These are phyloP conservation scores for Xiphias gladius DNA, from an alignment of 2,113 vertebrate genomes.

Conservation along the genomic window DNA sequence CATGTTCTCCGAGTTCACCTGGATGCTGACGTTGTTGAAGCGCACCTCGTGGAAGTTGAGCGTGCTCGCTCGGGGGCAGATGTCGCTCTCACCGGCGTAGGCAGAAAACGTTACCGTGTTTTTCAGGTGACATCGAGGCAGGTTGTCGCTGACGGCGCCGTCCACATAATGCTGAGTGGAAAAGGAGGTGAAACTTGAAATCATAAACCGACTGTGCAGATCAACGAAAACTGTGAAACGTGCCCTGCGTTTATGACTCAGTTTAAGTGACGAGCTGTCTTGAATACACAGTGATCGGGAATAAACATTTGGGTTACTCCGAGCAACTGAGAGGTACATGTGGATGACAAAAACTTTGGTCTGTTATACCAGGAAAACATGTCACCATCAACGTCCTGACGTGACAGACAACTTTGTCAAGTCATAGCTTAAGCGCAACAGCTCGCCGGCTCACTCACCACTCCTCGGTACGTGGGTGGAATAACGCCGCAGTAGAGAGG, in stretches of 20 bases:
- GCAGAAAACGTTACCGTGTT: conserved; percentile 90
- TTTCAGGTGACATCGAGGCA: conserved; percentile 80
- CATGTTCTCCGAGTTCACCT: conserved; percentile 74
- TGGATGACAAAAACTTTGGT: too few relatives aligned
- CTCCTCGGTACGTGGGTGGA: conserved; percentile 91
- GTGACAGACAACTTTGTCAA: too few relatives aligned
- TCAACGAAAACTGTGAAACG: too few relatives aligned
- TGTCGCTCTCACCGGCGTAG: conserved; percentile 82
- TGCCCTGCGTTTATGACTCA: too few relatives aligned
- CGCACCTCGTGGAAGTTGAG: conserved; percentile 71
- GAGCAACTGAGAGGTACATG: too few relatives aligned
- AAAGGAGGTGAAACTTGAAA: background rate
- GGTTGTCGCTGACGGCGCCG: conserved; percentile 88
- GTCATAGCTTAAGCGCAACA: background rate
- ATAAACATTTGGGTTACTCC: too few relatives aligned
- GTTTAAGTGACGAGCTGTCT: too few relatives aligned
- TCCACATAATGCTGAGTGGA: conserved; percentile 89
- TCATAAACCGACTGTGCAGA: too few relatives aligned
- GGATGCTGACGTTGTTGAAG: conserved; percentile 80
- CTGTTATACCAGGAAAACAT: too few relatives aligned
- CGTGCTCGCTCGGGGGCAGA: conserved; percentile 67
- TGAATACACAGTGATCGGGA: too few relatives aligned
- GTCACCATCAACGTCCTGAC: too few relatives aligned
- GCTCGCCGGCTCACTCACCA: conserved; percentile 84
- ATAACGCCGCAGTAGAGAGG: conserved; percentile 90